Base-by-base conservation (phyloP, 2,113 vertebrate species). In the Sorex fumeus region DNA sequence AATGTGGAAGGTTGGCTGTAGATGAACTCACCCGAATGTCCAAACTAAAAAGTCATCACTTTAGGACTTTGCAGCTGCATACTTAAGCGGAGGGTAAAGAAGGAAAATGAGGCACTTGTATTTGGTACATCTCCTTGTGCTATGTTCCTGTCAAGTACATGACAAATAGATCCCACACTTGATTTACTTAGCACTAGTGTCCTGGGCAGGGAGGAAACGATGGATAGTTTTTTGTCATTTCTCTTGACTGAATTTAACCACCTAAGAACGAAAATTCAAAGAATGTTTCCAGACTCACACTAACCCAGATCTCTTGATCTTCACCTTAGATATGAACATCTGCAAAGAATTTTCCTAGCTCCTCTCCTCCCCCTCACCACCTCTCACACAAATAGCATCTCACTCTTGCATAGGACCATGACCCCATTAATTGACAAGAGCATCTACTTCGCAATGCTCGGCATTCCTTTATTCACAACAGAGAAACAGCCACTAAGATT, bases 251-350 rank as follows among this genome's bases (percentile, higher is more conserved):
- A 50, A 76, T 79, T 77, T 30, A n/a, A 23, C 47, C 72, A 67
- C 50, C 69, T 89, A 45, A 57, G 89, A 89, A 12, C 12, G 32
- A 72, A 53, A 64, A 87, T 83, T 93, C 81, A 87, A 83, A 93
- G 36, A 89, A 70, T 71, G 67, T 64, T 91, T 80, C 70, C 30
- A 88, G 4, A 77, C 25, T 69, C 40, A 45, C 1, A 2, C 25
- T 84, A 23, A 80, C 21, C 53, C 60, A 93, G 21, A 15, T 50
- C 2, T 84, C 67, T n/a, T 81, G 21, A 60, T n/a, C 3, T 23
- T 60, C 70, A 88, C 69, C 90, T 83, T 69, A 84, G 74, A 81
- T 79, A 90, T 1, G 57, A 85, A 34, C 71, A 69, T 23, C 53
- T 74, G 23, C 27, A 71, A 90, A 92, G n/a, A 91, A 64, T 78